A percentile compares a stretch with the other conserved stretches of the same genome.
These are phyloP conservation scores for Prenolepis imparis DNA, from an alignment of 2,888 invertebrate species.

Conservation along the genomic window DNA sequence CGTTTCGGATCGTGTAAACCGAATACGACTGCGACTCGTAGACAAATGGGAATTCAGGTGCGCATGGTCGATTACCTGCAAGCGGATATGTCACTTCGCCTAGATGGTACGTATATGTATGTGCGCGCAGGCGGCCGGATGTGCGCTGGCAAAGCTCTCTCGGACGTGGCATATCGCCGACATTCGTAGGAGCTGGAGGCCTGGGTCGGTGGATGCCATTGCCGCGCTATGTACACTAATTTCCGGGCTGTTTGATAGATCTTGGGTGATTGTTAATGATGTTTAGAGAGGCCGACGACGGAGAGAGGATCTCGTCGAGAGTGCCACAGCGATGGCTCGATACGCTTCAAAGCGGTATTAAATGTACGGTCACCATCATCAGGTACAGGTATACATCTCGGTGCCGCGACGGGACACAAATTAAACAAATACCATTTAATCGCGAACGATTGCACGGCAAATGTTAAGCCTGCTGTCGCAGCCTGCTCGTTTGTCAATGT, in stretches of 20 bases:
- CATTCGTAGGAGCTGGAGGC: constrained; percentile 51
- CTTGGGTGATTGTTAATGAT: constrained; percentile 85
- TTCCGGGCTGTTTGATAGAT: constrained; percentile 84
- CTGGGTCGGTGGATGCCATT: constrained; percentile 63
- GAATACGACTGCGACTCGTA: constrained; percentile 40
- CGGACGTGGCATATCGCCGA: constrained; percentile 33
- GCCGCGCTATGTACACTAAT: constrained; percentile 81
- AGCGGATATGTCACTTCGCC: constrained; percentile 54
- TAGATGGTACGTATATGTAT: constrained; percentile 38
- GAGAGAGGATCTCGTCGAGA: constrained; percentile 62
- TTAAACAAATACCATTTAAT: constrained; percentile 80
- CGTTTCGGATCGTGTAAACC: constrained; percentile 58
- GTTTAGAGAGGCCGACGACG: constrained; percentile 80
- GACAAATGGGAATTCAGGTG: constrained; percentile 43
- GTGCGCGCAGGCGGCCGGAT: constrained; percentile 26
- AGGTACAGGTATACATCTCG: constrained; percentile 29
- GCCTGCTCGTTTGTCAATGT: constrained; percentile 58
- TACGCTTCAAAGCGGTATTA: constrained; percentile 79
- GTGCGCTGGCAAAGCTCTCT: constrained; percentile 64
- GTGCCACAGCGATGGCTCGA: constrained; percentile 63
- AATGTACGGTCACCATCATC: constrained; percentile 73
- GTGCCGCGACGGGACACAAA: constrained; percentile 65
- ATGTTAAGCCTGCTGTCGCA: constrained; percentile 68
- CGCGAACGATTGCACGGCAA: constrained; percentile 71
- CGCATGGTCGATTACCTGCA: constrained; percentile 60